A percentile compares a stretch with the other conserved stretches of the same genome.
Evolutionary conservation across 2,888 invertebrate genomes (phyloP).

Genomic region (Seira ritae): DNA sequence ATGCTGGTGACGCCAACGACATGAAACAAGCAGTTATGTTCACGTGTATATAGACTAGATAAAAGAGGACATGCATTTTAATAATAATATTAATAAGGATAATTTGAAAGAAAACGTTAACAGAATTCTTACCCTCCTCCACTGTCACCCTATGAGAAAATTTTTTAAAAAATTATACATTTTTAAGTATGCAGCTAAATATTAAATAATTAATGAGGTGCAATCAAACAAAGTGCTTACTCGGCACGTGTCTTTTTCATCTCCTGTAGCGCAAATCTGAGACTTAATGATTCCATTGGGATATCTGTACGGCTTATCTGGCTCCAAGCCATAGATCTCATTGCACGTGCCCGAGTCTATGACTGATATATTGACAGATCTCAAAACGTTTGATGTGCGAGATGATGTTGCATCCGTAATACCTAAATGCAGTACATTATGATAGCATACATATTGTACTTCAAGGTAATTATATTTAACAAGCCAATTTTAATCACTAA

Average conservation of each 20-base stretch:
- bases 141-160: slow-evolving; percentile 41
- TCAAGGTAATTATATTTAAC: not conserved
- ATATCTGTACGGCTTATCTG: slow-evolving; percentile 44
- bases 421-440: slow-evolving; percentile 4
- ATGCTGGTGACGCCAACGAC: slow-evolving; percentile 64
- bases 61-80: too few relatives aligned
- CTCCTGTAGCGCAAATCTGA: slow-evolving; percentile 53
- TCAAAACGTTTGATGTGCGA: slow-evolving; percentile 25
- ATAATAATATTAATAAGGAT: too few relatives aligned
- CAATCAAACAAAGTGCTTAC: slow-evolving; percentile 13
- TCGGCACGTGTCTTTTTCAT: slow-evolving; percentile 40
- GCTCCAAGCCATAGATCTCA: slow-evolving; percentile 13
- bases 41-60: slow-evolving; percentile 37
- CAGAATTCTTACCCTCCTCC: slow-evolving; percentile 51
- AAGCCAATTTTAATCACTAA: not conserved
- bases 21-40: slow-evolving; percentile 63
- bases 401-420: slow-evolving; percentile 23
- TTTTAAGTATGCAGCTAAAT: not conserved
- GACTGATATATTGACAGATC: slow-evolving; percentile 45
- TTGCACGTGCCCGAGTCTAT: slow-evolving; percentile 43
- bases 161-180: not conserved
- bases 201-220: slow-evolving; percentile 1
- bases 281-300: slow-evolving; percentile 50
- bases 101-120: too few relatives aligned
- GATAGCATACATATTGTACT: not conserved